phyloP scores from a whole-genome alignment of 2,888 invertebrate genomes.

The Globia sparganii region DNA sequence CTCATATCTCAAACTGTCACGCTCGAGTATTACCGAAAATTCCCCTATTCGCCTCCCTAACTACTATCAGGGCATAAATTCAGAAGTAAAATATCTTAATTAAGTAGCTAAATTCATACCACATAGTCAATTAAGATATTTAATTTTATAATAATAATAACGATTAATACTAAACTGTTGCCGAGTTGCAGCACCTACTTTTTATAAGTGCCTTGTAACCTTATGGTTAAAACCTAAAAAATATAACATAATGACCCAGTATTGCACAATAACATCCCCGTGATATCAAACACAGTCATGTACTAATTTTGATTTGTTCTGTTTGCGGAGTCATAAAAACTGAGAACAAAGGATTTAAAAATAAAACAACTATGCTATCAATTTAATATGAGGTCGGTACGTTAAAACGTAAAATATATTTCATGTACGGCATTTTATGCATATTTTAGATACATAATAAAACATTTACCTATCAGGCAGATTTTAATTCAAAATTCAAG shows the following conservation, averaged over 20 bases:
- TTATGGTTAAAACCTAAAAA: neutral
- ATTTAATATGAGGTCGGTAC: constrained; percentile 3
- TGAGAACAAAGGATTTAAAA: neutral
- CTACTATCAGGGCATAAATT: too few relatives aligned
- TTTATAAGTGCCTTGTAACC: neutral
- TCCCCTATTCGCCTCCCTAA: too few relatives aligned
- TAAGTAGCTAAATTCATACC: neutral
- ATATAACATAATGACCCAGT: neutral
- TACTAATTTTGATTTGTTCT: neutral
- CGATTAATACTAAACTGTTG: neutral
- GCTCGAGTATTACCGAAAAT: too few relatives aligned
- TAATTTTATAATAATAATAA: too few relatives aligned
- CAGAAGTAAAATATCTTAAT: neutral
- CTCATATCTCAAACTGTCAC: too few relatives aligned
- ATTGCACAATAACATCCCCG: neutral
- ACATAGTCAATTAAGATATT: too few relatives aligned
- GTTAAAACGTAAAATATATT: constrained; percentile 7
- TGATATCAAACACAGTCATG: neutral
- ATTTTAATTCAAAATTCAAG: neutral
- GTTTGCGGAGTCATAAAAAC: neutral
- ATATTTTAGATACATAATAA: neutral
- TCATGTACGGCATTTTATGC: neutral
- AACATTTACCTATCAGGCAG: neutral
- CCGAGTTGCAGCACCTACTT: neutral
- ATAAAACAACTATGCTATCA: constrained; percentile 4